Conservation (phyloP, 2,113 vertebrate genomes). For the Varanus komodoensis region DNA sequence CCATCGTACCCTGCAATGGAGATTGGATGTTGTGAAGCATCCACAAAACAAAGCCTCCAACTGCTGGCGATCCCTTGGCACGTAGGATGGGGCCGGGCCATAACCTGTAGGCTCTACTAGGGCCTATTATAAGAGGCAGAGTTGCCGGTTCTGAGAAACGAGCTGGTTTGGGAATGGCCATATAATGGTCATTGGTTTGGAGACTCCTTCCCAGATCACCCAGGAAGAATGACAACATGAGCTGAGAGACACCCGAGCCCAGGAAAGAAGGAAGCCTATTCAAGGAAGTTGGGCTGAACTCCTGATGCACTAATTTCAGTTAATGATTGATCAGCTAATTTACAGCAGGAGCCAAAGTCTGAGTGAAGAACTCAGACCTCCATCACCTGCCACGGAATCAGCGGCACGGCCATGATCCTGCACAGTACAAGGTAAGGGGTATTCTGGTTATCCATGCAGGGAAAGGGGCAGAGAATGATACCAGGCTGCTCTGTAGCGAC, state of each 20-base stretch:
- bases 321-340: slow-evolving; percentile 44
- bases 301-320: slow-evolving; percentile 27
- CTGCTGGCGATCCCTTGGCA: neutral
- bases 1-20: neutral
- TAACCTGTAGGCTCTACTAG: neutral
- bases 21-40: neutral
- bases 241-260: neutral
- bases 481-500: neutral
- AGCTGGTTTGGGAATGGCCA: neutral
- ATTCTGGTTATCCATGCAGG: neutral
- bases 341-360: slow-evolving; percentile 38
- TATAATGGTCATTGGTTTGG: neutral
- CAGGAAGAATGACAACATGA: neutral
- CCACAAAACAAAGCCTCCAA: neutral
- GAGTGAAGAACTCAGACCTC: neutral
- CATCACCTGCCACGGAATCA: neutral
- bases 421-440: slow-evolving; percentile 21
- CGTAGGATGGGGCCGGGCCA: neutral
- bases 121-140: neutral
- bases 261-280: neutral
- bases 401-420: neutral
- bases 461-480: neutral
- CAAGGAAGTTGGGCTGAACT: neutral
- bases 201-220: neutral
- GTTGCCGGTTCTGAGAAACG: neutral